Evolutionary conservation across 2,797 vertebrate species (phyloP).

Genomic region (Babyrousa celebensis): DNA sequence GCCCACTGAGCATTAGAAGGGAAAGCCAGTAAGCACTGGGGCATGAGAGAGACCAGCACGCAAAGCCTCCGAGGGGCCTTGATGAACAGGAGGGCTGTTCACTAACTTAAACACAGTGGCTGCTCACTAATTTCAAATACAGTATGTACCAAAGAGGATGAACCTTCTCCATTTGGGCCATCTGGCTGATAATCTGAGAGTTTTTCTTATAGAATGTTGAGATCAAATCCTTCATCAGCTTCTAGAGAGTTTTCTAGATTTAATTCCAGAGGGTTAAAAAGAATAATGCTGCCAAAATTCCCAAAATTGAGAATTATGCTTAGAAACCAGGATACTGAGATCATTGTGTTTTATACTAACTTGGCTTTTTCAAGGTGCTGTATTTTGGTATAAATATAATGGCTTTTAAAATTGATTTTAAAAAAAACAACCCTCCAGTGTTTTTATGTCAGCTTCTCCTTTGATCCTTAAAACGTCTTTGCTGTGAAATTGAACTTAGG

Average conservation of each 20-base stretch:
- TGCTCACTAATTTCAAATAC: neutral
- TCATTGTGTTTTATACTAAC: neutral
- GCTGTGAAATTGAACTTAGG: neutral
- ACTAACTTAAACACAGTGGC: neutral
- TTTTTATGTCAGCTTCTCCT: slow-evolving; percentile 43
- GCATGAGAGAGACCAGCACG: neutral
- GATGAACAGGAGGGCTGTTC: neutral
- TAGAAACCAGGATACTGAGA: neutral
- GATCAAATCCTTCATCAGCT: neutral
- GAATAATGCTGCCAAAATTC: slow-evolving; percentile 26
- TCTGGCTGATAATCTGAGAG: neutral
- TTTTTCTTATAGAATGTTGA: neutral
- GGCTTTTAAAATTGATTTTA: neutral
- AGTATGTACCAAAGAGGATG: neutral
- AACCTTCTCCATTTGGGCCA: neutral
- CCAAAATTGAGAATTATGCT: neutral
- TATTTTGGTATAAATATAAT: slow-evolving; percentile 35
- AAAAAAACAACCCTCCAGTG: neutral
- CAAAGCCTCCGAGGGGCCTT: neutral
- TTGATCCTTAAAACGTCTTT: slow-evolving; percentile 60
- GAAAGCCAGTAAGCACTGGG: neutral
- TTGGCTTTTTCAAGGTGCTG: slow-evolving; percentile 39
- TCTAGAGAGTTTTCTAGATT: slow-evolving; percentile 12
- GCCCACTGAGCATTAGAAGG: neutral
- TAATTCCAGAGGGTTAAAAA: slow-evolving; percentile 32